These are phyloP conservation scores for Laupala kohalensis DNA, from an alignment of 1,140 invertebrate species.

Conservation along the genomic window DNA sequence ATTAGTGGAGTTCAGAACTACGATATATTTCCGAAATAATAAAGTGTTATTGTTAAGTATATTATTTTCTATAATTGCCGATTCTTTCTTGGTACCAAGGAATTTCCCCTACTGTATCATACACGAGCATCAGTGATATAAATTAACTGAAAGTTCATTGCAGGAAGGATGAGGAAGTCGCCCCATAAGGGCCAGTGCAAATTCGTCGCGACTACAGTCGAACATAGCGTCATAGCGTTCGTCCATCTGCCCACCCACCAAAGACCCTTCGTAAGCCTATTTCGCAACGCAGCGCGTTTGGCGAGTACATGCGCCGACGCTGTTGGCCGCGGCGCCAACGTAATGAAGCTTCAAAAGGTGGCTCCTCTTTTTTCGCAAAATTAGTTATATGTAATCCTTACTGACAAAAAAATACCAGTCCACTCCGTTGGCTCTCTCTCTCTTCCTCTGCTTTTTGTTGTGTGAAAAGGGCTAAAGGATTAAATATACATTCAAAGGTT, in stretches of 20 bases:
- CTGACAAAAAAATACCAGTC: neutral
- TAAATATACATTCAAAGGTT: constrained; percentile 6
- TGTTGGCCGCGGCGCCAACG: neutral
- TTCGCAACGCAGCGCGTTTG: neutral
- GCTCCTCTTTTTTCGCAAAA: constrained; percentile 4
- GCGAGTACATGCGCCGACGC: neutral
- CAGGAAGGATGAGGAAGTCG: no score
- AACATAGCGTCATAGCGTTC: neutral
- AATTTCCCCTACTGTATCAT: no score
- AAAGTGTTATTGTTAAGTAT: no score
- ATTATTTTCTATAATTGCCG: no score
- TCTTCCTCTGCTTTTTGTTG: constrained; percentile 6
- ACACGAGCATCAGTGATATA: no score
- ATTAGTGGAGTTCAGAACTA: no score
- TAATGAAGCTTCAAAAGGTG: constrained; percentile 6
- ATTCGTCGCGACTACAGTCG: neutral
- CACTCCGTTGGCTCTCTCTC: neutral
- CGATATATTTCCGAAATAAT: no score
- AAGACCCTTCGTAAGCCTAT: constrained; percentile 4
- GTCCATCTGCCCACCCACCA: neutral
- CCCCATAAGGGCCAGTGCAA: neutral
- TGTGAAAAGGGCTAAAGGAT: constrained; percentile 3
- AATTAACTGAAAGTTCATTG: no score
- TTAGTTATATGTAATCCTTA: constrained; percentile 7
- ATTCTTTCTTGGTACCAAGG: no score